Percentiles rank a stretch among this genome's conserved stretches.
Evolutionary conservation across 2,888 invertebrate genomes (phyloP).

Genomic region (Drosophila quasianomalipes): DNA sequence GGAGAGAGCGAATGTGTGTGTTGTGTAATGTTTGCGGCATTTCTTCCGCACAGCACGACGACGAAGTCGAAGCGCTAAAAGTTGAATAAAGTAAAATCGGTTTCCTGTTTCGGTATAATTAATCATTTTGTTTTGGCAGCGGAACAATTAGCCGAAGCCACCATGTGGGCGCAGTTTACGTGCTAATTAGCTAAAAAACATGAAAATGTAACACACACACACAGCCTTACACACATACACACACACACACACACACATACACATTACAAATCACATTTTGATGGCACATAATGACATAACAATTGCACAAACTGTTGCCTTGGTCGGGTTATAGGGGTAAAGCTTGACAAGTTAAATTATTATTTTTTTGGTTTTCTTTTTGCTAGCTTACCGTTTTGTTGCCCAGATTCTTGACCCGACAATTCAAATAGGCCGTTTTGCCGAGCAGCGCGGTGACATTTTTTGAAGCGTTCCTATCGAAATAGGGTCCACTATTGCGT

Average conservation of each 20-base stretch:
- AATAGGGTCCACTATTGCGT: slow-evolving; percentile 90
- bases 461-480: slow-evolving; percentile 90
- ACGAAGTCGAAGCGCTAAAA: slow-evolving; percentile 43
- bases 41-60: slow-evolving; percentile 72
- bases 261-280: slow-evolving; percentile 67
- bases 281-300: slow-evolving; percentile 67
- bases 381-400: slow-evolving; percentile 93
- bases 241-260: not conserved
- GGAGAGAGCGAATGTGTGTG: slow-evolving; percentile 18
- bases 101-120: slow-evolving; percentile 80
- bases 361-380: not conserved
- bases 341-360: not conserved
- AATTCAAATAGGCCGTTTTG: slow-evolving; percentile 95
- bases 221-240: slow-evolving; percentile 16
- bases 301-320: slow-evolving; percentile 56
- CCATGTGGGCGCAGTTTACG: slow-evolving; percentile 75
- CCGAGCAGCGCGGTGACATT: slow-evolving; percentile 93
- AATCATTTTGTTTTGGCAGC: slow-evolving; percentile 79
- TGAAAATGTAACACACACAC: slow-evolving; percentile 28
- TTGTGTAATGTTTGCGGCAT: slow-evolving; percentile 80
- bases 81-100: slow-evolving; percentile 81
- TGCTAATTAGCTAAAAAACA: slow-evolving; percentile 75
- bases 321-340: not conserved
- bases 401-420: slow-evolving; percentile 95
- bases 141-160: slow-evolving; percentile 76